Evolutionary conservation across 2,888 invertebrate genomes (phyloP).

Genomic region (Agrotis puta): DNA sequence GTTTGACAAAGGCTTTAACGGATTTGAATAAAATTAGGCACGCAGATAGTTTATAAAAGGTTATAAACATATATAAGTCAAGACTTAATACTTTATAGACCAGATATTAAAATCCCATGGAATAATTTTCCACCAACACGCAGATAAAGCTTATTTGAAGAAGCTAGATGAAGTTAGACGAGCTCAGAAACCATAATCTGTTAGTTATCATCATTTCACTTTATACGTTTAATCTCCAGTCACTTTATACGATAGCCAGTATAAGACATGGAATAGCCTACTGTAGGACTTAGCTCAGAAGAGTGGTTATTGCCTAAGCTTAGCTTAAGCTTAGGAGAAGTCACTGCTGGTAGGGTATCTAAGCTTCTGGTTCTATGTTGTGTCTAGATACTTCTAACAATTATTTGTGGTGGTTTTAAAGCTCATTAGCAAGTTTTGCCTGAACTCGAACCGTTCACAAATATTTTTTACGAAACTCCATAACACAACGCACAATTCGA

Average conservation of each 20-base stretch:
- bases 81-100: too few species aligned
- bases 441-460: background rate
- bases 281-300: conserved; percentile 10
- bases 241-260: background rate
- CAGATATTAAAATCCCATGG: too few species aligned
- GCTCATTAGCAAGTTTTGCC: background rate
- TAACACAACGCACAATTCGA: too few species aligned
- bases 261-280: conserved; percentile 13
- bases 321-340: background rate
- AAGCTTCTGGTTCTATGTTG: background rate
- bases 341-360: background rate
- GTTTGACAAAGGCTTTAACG: too few species aligned
- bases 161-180: background rate
- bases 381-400: background rate
- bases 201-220: background rate
- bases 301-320: conserved; percentile 4
- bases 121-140: too few species aligned
- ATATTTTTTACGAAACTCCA: background rate
- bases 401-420: background rate
- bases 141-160: too few species aligned
- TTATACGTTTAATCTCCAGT: conserved; percentile 18
- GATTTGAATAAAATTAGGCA: too few species aligned
- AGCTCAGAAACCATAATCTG: background rate
- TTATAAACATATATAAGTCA: too few species aligned
- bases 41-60: too few species aligned